Conservation (phyloP, 2,113 vertebrate genomes). For the Cyprinodon brontotheroides region DNA sequence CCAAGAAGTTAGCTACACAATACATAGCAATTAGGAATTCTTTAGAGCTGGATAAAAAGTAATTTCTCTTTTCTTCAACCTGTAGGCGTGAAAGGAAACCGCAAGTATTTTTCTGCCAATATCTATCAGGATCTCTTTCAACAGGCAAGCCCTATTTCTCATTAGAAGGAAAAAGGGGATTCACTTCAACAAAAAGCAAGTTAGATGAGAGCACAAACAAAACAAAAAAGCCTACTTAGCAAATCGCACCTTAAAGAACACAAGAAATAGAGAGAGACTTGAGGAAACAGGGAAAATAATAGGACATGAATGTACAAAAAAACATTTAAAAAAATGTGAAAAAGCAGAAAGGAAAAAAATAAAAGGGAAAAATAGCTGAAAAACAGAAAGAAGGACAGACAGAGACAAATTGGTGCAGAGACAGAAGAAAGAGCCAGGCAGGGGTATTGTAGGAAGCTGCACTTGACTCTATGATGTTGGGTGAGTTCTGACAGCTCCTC, state of each 20-base stretch:
- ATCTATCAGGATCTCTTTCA: not conserved
- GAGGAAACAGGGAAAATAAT: not conserved
- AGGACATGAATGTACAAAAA: not conserved
- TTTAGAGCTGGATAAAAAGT: conserved; percentile 4
- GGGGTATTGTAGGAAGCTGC: conserved; percentile 48
- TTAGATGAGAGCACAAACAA: not conserved
- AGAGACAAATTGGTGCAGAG: conserved; percentile 38
- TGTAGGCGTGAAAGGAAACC: not conserved
- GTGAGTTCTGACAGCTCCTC: conserved; percentile 66
- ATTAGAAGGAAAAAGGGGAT: not conserved
- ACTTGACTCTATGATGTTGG: conserved; percentile 60
- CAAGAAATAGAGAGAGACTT: not conserved
- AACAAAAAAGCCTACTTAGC: not conserved
- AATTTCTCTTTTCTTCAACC: not conserved
- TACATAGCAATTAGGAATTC: conserved; percentile 15
- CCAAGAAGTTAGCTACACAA: not conserved
- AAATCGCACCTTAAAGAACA: conserved; percentile 3
- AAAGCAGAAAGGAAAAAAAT: not conserved
- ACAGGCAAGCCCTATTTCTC: not conserved
- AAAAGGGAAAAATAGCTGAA: not conserved
- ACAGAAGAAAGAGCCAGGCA: conserved; percentile 44
- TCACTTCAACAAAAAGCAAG: not conserved
- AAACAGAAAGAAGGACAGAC: conserved; percentile 18
- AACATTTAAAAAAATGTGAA: not conserved
- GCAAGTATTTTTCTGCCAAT: not conserved